A percentile compares a stretch with the other conserved stretches of the same genome.
phyloP scores from a whole-genome alignment of 2,797 vertebrate genomes.

The Urocyon cinereoargenteus region DNA sequence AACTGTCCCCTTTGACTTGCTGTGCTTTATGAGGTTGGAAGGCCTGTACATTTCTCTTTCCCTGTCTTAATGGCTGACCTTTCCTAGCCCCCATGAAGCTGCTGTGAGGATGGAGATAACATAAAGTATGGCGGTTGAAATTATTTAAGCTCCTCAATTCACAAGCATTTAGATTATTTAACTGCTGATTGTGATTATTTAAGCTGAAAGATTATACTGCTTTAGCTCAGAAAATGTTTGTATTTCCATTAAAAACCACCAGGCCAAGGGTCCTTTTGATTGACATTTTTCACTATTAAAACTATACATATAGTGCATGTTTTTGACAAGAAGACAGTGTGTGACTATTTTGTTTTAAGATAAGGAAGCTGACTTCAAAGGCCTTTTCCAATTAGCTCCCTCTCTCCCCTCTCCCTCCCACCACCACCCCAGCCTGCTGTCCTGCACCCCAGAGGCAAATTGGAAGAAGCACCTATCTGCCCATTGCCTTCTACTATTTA shows the following conservation, averaged over 20 bases:
- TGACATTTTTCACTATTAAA: constrained; percentile 81
- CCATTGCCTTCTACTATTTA: not conserved
- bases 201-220: constrained; percentile 80
- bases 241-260: constrained; percentile 82
- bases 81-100: not conserved
- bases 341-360: constrained; percentile 71
- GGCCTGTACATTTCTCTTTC: not conserved
- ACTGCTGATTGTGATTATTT: constrained; percentile 83
- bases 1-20: not conserved
- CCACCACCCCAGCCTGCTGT: not conserved
- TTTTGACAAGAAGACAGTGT: constrained; percentile 63
- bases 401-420: not conserved
- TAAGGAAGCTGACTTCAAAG: constrained; percentile 69
- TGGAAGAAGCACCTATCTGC: not conserved
- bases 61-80: constrained; percentile 37
- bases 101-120: constrained; percentile 52
- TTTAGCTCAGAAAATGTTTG: constrained; percentile 83
- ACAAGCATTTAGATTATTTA: constrained; percentile 82
- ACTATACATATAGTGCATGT: constrained; percentile 53
- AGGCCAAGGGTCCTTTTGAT: constrained; percentile 74
- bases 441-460: not conserved
- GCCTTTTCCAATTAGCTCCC: not conserved
- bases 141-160: constrained; percentile 68
- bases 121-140: constrained; percentile 58
- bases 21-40: not conserved